Conservation (phyloP, 2,888 invertebrate genomes). For the Latrodectus elegans region DNA sequence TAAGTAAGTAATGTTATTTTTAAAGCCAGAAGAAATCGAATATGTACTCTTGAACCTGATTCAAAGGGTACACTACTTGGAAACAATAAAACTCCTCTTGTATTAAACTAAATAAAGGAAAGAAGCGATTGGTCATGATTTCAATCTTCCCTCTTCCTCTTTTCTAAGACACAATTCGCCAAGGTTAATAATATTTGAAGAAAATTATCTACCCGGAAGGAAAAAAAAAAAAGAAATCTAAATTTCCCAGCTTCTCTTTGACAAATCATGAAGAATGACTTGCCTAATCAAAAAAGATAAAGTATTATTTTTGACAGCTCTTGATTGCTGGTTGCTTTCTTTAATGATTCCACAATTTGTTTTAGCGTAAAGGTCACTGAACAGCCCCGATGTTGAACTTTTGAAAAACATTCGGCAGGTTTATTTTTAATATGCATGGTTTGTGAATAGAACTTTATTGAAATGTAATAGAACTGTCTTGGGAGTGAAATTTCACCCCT, state of each 20-base stretch:
- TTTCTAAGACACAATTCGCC: not conserved
- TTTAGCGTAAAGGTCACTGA: not conserved
- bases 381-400: not conserved
- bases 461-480: too few species aligned
- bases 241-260: not conserved
- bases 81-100: too few species aligned
- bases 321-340: not conserved
- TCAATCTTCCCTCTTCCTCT: constrained; percentile 2
- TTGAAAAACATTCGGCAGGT: too few species aligned
- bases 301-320: not conserved
- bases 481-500: too few species aligned
- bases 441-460: too few species aligned
- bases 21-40: too few species aligned
- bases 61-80: too few species aligned
- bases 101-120: not conserved
- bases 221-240: not conserved
- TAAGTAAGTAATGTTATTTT: too few species aligned
- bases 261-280: not conserved
- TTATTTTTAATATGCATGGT: too few species aligned
- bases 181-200: not conserved
- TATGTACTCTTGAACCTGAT: too few species aligned
- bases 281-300: not conserved
- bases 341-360: not conserved
- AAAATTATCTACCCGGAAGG: not conserved
- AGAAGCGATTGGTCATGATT: not conserved